These are phyloP conservation scores for Tenebrosternarchus preto DNA, from an alignment of 2,113 vertebrate genomes.

Conservation along the genomic window DNA sequence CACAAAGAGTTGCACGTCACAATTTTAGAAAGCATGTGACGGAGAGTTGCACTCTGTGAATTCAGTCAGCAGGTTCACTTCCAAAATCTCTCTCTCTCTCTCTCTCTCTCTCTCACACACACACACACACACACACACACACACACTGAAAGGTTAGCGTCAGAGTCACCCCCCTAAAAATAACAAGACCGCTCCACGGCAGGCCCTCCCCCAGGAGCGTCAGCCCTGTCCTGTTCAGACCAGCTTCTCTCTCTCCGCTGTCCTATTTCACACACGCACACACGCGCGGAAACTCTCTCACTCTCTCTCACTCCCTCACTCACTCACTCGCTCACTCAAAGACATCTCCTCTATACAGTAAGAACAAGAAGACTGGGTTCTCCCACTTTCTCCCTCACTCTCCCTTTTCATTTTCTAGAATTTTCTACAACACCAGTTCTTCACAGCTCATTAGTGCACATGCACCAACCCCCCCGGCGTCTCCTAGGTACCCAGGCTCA, in stretches of 20 bases:
- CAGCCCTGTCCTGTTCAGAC: conserved; percentile 66
- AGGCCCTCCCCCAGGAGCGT: conserved; percentile 68
- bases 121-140: not conserved
- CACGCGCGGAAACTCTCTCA: too few relatives aligned
- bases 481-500: conserved; percentile 19
- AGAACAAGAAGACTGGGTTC: not conserved
- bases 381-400: not conserved
- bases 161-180: conserved; percentile 75
- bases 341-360: not conserved
- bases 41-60: not conserved
- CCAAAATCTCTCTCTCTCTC: not conserved
- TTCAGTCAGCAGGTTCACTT: not conserved
- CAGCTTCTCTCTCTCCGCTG: conserved; percentile 60
- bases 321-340: conserved; percentile 19
- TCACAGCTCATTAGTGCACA: conserved; percentile 54
- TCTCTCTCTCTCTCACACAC: not conserved
- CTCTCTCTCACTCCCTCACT: conserved; percentile 4
- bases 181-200: conserved; percentile 61
- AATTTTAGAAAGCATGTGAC: too few relatives aligned
- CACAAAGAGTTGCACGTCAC: too few relatives aligned
- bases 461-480: not conserved
- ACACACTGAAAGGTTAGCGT: conserved; percentile 58
- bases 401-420: conserved; percentile 8
- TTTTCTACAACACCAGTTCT: conserved; percentile 44
- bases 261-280: conserved; percentile 64